Base-by-base conservation (phyloP, 2,113 vertebrate genomes). In the Lepus europaeus region DNA sequence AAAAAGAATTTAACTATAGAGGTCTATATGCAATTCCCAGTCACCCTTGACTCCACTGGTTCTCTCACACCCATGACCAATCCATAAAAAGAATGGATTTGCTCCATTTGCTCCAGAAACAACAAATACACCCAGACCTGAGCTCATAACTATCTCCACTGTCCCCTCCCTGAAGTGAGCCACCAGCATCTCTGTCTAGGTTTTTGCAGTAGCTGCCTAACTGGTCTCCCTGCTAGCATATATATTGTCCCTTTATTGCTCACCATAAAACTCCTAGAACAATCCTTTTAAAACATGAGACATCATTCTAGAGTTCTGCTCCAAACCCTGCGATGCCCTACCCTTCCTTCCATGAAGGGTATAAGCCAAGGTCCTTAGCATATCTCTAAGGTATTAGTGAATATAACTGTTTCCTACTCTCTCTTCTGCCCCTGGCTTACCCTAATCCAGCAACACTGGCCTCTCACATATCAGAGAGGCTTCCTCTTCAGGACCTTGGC, bases 261-360 rank as follows among this genome's bases (percentile, higher is more conserved):
- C 19, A 16, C 16, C 39, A 56, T 22, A 36, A 94, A 80, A 51
- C 33, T 51, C 29, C 36, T 29, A 49, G 63, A 61, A 61, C 8
- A 36, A 92, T 79, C 51, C 53, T 87, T 81, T 80, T 16, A 59
- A 92, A 80, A 53, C 33, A 33, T 63, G 72, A 85, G 77, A 79
- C 9, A 36, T 22, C 16, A 5, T 51, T 77, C 25, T 59, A 59
- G 27, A n/a, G 0, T 49, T 93, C 82, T 82, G 9, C 31, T 61
- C 45, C 68, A 63, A 90, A 63, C 53, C 16, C 78, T 76, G 23
- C 49, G 16, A 29, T 56, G 74, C 8, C 22, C 23, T 36, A 59
- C 6, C 25, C 11, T 13, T 25, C 29, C 33, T 63, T 25, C 17
- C 56, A 59, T 9, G 11, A n/a, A 63, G 33, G 82, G 59, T 72